Percentiles rank a stretch among this genome's conserved stretches.
Conservation (phyloP, 2,113 vertebrate species). For the Sebastes fasciatus region DNA sequence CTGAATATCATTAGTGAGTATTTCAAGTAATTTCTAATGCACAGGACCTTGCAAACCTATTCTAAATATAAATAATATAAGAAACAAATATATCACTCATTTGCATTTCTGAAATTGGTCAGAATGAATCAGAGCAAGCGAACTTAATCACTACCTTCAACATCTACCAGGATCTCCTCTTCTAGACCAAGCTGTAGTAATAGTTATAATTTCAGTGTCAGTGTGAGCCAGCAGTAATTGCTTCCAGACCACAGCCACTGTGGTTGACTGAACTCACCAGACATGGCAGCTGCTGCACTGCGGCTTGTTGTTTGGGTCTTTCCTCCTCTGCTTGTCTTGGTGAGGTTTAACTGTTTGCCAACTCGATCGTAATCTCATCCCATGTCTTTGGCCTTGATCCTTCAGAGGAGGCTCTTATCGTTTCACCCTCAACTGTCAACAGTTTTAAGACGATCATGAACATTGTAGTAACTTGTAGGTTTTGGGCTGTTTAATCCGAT, state of each 20-base stretch:
- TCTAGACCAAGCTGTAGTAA: slow-evolving; percentile 42
- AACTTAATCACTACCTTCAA: slow-evolving; percentile 6
- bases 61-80: background rate
- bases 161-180: slow-evolving; percentile 1
- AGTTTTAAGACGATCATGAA: slow-evolving; percentile 14
- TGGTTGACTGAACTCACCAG: slow-evolving; percentile 49
- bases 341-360: slow-evolving; percentile 28
- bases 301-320: slow-evolving; percentile 23
- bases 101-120: slow-evolving; percentile 7
- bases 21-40: slow-evolving; percentile 9
- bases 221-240: slow-evolving; percentile 52
- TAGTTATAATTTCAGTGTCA: slow-evolving; percentile 45
- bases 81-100: background rate
- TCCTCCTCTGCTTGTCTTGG: slow-evolving; percentile 30
- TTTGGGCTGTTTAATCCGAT: background rate
- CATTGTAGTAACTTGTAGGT: background rate
- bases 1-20: background rate
- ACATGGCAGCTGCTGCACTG: slow-evolving; percentile 31
- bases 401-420: slow-evolving; percentile 16
- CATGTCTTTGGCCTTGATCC: slow-evolving; percentile 29
- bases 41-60: background rate
- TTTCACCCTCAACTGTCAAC: slow-evolving; percentile 15
- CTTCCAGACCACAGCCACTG: slow-evolving; percentile 53
- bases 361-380: slow-evolving; percentile 48
- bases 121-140: background rate